Evolutionary conservation across 2,113 vertebrate species (phyloP).

Genomic region (Mola mola): DNA sequence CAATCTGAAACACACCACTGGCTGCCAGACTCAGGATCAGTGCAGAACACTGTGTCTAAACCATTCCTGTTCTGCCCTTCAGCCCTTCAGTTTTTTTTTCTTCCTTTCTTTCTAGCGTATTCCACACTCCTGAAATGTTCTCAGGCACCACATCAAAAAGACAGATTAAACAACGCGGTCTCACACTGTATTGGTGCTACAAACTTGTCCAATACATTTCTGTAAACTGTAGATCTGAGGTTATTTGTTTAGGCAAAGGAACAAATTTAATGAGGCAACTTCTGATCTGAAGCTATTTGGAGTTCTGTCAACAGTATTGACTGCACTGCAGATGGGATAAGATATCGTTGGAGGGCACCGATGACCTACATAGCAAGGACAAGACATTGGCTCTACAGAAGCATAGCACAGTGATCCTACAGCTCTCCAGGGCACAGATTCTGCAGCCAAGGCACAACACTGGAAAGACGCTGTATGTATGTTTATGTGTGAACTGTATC

Average conservation of each 20-base stretch:
- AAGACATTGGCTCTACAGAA: conserved; percentile 67
- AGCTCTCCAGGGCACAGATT: conserved; percentile 68
- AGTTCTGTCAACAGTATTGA: conserved; percentile 76
- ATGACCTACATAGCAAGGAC: conserved; percentile 79
- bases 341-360: conserved; percentile 70
- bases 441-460: conserved; percentile 51
- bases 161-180: conserved; percentile 26
- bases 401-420: conserved; percentile 55
- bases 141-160: conserved; percentile 35
- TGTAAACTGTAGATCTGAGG: conserved; percentile 41
- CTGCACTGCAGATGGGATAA: conserved; percentile 68
- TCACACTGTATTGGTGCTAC: not conserved
- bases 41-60: conserved; percentile 66
- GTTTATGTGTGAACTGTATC: conserved; percentile 12
- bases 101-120: conserved; percentile 28
- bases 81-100: conserved; percentile 10
- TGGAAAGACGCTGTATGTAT: conserved; percentile 28
- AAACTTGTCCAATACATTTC: conserved; percentile 26
- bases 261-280: conserved; percentile 75
- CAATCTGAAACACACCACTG: conserved; percentile 72
- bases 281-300: conserved; percentile 69
- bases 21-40: conserved; percentile 67
- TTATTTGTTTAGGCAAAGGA: conserved; percentile 75
- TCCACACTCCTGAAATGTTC: not conserved
- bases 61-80: conserved; percentile 41